Conservation (phyloP, 2,888 invertebrate species). For the Gnatocerus cornutus region DNA sequence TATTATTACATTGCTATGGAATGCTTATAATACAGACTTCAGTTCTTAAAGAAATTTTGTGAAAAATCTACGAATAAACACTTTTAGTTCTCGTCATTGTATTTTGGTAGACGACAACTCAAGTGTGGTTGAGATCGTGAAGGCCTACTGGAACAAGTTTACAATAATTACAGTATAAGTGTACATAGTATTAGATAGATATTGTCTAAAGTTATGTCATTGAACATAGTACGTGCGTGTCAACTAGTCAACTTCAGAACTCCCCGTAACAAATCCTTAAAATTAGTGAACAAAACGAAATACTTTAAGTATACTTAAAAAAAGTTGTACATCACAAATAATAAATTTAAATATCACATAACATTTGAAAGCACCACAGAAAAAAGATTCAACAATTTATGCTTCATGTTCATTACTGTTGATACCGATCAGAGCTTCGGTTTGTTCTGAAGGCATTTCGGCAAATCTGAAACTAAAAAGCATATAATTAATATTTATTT, state of each 20-base stretch:
- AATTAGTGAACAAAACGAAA: slow-evolving; percentile 1
- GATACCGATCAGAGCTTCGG: slow-evolving; percentile 79
- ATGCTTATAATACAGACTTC: slow-evolving; percentile 33
- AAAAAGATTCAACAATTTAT: slow-evolving; percentile 56
- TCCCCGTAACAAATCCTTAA: background rate
- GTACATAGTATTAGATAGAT: slow-evolving; percentile 24
- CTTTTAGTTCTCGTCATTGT: slow-evolving; percentile 10
- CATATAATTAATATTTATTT: slow-evolving; percentile 10
- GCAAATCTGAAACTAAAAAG: slow-evolving; percentile 72
- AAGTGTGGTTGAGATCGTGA: slow-evolving; percentile 29
- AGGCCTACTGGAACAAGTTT: slow-evolving; percentile 33
- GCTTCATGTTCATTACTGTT: slow-evolving; percentile 76
- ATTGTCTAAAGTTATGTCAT: slow-evolving; percentile 35
- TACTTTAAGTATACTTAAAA: slow-evolving; percentile 19
- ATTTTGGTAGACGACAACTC: slow-evolving; percentile 1
- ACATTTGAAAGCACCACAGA: slow-evolving; percentile 38
- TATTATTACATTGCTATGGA: slow-evolving; percentile 23
- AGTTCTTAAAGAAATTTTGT: slow-evolving; percentile 12
- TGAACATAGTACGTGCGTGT: slow-evolving; percentile 32
- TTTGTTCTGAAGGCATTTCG: slow-evolving; percentile 80
- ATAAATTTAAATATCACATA: slow-evolving; percentile 47
- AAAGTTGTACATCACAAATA: slow-evolving; percentile 40
- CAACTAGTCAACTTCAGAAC: slow-evolving; percentile 7
- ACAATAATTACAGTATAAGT: slow-evolving; percentile 28
- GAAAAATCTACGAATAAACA: slow-evolving; percentile 21